Evolutionary conservation across 2,888 invertebrate genomes (phyloP).

Genomic region (Strigamia crassipes): DNA sequence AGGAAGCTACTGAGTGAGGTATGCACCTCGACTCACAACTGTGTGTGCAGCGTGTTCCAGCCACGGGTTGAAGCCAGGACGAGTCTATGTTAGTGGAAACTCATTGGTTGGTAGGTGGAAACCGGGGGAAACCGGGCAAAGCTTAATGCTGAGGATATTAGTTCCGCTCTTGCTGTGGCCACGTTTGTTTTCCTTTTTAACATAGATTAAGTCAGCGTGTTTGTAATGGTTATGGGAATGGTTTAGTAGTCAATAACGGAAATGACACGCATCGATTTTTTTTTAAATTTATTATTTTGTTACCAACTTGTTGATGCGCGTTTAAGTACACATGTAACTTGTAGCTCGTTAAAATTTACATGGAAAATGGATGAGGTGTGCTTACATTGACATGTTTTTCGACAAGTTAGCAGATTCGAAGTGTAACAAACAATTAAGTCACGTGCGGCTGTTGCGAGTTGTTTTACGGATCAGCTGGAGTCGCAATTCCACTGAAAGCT

Average conservation of each 20-base stretch:
- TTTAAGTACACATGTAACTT: too few relatives aligned
- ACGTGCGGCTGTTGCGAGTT: too few relatives aligned
- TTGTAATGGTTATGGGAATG: not conserved
- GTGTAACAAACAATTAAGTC: too few relatives aligned
- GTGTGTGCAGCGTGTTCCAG: slow-evolving; percentile 21
- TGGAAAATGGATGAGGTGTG: too few relatives aligned
- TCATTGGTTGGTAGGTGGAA: not conserved
- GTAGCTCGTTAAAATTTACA: too few relatives aligned
- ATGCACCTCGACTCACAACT: slow-evolving; percentile 31
- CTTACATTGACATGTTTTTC: too few relatives aligned
- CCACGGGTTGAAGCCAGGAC: not conserved
- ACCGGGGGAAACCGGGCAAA: not conserved
- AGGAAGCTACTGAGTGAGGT: slow-evolving; percentile 34
- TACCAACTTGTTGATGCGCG: too few relatives aligned
- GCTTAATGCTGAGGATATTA: not conserved
- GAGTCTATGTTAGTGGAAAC: not conserved
- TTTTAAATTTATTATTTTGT: not conserved
- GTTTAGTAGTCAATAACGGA: not conserved
- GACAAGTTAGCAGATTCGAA: too few relatives aligned
- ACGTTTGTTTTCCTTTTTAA: not conserved
- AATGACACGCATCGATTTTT: not conserved
- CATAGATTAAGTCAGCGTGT: not conserved
- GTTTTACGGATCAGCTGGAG: too few relatives aligned
- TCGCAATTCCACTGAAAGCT: too few relatives aligned
- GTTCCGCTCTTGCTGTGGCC: not conserved